Base-by-base conservation (phyloP, 2,113 vertebrate genomes). In the Chlorodrepanis virens region DNA sequence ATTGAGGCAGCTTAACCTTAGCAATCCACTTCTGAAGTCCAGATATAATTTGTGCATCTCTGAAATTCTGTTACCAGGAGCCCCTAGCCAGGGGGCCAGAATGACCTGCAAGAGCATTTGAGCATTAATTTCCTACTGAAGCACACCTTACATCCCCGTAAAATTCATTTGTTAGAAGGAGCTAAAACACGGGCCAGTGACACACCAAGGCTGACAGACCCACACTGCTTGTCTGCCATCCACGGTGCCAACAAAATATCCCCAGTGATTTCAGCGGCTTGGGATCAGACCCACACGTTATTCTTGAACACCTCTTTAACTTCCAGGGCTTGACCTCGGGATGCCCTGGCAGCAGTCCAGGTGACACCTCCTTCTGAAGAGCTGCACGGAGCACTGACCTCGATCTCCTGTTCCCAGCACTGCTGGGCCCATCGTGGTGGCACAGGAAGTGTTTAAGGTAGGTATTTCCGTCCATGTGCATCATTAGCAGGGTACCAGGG, bases 401-500 rank as follows among this genome's bases (percentile, higher is more conserved):
- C 3, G 12, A 57, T 83, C 78, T 89, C 24, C 69, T 42, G 24
- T 22, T 83, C 35, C 64, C n/a, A 39, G 8, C 57, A 37, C 59
- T 59, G 77, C 50, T 69, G 45, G 85, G 50, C 37, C 70, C 67
- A 59, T 31, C 5, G 1, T 1, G 25, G 45, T 60, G 69, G 22
- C 56, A 89, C 17, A 52, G 42, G 37, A 49, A 57, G 18, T 4
- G 29, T 69, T 72, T 57, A 40, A 76, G 52, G 20, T 4, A 60
- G 0, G 0, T 49, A 19, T 78, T 75, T 77, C 21, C 63, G 37
- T 3, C 67, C 14, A 31, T 1, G 0, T 12, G 16, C 31, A 37
- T 31, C 6, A 3, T 35, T 33, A 92, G 57, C 15, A 65, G 37
- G 23, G 44, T 49, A 75, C 7, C 1, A 2, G 35, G 45, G 12